These are phyloP conservation scores for Blennius ocellaris DNA, from an alignment of 2,113 vertebrate genomes.

Conservation along the genomic window DNA sequence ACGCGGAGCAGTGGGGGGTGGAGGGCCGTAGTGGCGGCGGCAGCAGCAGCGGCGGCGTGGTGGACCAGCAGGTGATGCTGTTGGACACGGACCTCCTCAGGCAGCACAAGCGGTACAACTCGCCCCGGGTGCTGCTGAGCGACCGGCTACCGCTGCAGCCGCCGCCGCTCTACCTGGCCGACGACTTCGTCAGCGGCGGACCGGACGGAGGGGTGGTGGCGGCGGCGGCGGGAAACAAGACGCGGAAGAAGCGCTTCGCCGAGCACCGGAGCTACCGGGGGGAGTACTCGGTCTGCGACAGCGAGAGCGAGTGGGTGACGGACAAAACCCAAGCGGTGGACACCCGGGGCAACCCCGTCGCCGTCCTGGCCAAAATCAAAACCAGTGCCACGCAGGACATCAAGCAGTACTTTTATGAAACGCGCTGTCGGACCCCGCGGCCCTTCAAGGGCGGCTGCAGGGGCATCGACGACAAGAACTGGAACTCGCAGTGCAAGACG, in stretches of 20 bases:
- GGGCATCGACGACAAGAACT: slow-evolving; percentile 97
- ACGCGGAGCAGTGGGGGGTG: slow-evolving; percentile 72
- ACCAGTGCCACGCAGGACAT: slow-evolving; percentile 85
- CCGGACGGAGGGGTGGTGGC: slow-evolving; percentile 52
- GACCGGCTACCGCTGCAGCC: slow-evolving; percentile 91
- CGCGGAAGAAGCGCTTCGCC: slow-evolving; percentile 88
- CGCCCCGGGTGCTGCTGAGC: slow-evolving; percentile 93
- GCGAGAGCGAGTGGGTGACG: slow-evolving; percentile 94
- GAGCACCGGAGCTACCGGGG: slow-evolving; percentile 93
- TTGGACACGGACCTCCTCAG: slow-evolving; percentile 87
- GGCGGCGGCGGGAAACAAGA: slow-evolving; percentile 86
- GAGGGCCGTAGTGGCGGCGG: slow-evolving; percentile 24
- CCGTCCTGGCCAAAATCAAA: slow-evolving; percentile 91
- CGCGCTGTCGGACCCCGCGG: slow-evolving; percentile 88
- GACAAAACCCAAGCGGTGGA: slow-evolving; percentile 93
- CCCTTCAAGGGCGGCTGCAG: slow-evolving; percentile 91
- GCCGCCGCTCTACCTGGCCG: slow-evolving; percentile 90
- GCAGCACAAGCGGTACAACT: slow-evolving; percentile 93
- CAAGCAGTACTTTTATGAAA: slow-evolving; percentile 98
- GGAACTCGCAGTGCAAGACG: slow-evolving; percentile 99
- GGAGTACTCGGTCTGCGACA: slow-evolving; percentile 97
- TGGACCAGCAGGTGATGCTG: slow-evolving; percentile 84
- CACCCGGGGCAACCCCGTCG: slow-evolving; percentile 89
- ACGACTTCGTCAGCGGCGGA: slow-evolving; percentile 86
- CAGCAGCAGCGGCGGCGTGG: slow-evolving; percentile 51